These are phyloP conservation scores for Spinus olivaceus DNA, from an alignment of 2,797 vertebrate genomes.

Conservation along the genomic window DNA sequence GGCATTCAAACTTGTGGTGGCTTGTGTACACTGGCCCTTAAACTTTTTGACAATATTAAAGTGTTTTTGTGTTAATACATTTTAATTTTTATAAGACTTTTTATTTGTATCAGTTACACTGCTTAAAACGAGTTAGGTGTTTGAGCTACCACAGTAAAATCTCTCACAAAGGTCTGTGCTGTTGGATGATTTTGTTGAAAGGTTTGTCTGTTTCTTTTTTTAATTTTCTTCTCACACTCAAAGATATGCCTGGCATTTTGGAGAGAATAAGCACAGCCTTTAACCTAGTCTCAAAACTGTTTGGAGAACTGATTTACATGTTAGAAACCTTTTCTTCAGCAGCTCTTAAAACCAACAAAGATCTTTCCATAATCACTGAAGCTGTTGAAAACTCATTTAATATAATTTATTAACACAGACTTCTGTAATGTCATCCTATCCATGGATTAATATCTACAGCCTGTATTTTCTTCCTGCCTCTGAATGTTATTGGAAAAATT, in stretches of 20 bases:
- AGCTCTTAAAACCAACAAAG: background rate
- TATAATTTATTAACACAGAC: background rate
- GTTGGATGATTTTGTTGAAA: background rate
- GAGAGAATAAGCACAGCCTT: constrained; percentile 19
- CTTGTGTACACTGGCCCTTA: background rate
- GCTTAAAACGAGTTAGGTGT: background rate
- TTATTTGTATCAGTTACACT: background rate
- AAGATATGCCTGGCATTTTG: constrained; percentile 49
- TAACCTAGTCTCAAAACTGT: constrained; percentile 7
- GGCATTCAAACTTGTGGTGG: background rate
- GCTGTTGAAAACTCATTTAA: background rate
- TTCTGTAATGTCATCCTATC: background rate
- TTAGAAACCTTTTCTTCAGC: background rate
- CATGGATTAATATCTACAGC: background rate
- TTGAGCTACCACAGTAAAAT: background rate
- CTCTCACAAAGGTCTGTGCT: background rate
- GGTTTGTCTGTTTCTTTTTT: constrained; percentile 51
- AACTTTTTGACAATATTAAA: background rate
- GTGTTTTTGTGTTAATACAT: background rate
- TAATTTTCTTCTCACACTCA: constrained; percentile 33
- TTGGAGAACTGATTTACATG: background rate
- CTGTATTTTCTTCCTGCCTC: background rate
- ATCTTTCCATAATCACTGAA: background rate
- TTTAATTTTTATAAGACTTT: background rate
- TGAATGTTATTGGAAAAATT: background rate